Conservation (phyloP, 2,888 invertebrate genomes). For the Drosophila longiperda region DNA sequence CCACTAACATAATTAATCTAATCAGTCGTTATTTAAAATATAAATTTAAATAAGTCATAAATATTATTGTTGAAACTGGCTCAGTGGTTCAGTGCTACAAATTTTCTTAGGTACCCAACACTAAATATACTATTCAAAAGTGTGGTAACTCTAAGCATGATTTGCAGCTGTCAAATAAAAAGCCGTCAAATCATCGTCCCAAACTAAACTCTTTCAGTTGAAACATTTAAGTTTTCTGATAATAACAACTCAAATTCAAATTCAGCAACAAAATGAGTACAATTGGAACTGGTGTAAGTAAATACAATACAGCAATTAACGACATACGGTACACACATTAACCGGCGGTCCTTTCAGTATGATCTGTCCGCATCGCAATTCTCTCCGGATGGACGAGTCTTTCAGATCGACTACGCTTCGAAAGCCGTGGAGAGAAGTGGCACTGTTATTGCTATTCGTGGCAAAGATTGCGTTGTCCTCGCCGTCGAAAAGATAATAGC, state of each 20-base stretch:
- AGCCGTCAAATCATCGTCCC: conserved; percentile 83
- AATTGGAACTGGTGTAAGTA: conserved; percentile 96
- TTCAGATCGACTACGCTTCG: conserved; percentile 99
- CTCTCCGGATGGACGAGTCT: conserved; percentile 99
- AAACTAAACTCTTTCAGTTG: conserved; percentile 25
- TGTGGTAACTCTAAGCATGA: conserved; percentile 42
- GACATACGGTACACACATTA: background rate
- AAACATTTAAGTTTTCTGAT: conserved; percentile 20
- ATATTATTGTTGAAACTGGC: background rate
- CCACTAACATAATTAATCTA: background rate
- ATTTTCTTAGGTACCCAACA: conserved; percentile 16
- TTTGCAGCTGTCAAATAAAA: conserved; percentile 75
- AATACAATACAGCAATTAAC: background rate
- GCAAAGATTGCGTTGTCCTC: conserved; percentile 98
- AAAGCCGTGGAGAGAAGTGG: conserved; percentile 99
- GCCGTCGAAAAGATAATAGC: conserved; percentile 98
- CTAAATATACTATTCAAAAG: background rate
- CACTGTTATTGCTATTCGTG: conserved; percentile 96
- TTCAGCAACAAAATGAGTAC: conserved; percentile 91
- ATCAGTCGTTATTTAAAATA: background rate
- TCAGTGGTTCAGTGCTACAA: background rate
- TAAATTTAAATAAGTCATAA: background rate
- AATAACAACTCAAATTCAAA: conserved; percentile 24
- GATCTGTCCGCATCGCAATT: conserved; percentile 99
- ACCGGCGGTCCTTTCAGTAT: conserved; percentile 88